phyloP scores from a whole-genome alignment of 2,113 vertebrate genomes.

The Anoura caudifer region DNA sequence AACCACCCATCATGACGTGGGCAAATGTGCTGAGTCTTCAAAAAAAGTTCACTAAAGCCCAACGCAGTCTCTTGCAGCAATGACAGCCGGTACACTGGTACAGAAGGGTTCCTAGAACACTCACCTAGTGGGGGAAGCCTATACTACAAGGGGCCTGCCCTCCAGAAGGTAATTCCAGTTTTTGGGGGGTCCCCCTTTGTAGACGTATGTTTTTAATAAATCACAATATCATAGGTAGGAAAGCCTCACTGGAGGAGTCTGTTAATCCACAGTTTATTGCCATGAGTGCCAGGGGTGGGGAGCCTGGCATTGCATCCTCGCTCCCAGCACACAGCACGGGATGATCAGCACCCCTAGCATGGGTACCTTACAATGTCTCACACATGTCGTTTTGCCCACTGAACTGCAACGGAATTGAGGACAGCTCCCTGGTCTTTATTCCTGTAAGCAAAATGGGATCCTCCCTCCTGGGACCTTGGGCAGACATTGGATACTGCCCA shows the following conservation, averaged over 20 bases:
- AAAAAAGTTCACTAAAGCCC: too few relatives aligned
- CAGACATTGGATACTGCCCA: background rate
- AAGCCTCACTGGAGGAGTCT: background rate
- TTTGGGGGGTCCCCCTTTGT: too few relatives aligned
- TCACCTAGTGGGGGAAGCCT: too few relatives aligned
- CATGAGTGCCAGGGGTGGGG: background rate
- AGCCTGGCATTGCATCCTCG: background rate
- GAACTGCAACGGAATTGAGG: background rate
- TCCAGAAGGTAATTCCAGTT: too few relatives aligned
- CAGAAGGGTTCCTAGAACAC: too few relatives aligned
- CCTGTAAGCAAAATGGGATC: background rate
- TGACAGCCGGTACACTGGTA: too few relatives aligned
- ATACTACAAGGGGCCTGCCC: too few relatives aligned
- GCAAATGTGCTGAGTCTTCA: too few relatives aligned
- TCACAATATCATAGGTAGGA: background rate
- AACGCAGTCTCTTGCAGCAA: too few relatives aligned
- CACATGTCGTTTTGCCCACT: background rate
- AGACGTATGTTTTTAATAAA: background rate
- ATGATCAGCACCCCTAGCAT: fast-evolving
- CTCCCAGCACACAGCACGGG: background rate
- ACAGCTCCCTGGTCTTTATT: background rate
- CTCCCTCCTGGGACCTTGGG: background rate
- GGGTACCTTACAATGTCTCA: background rate
- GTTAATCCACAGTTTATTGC: background rate
- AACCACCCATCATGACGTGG: too few relatives aligned